Percentiles rank a stretch among this genome's conserved stretches.
Conservation (phyloP, 2,797 vertebrate species). For the Mycteria americana region DNA sequence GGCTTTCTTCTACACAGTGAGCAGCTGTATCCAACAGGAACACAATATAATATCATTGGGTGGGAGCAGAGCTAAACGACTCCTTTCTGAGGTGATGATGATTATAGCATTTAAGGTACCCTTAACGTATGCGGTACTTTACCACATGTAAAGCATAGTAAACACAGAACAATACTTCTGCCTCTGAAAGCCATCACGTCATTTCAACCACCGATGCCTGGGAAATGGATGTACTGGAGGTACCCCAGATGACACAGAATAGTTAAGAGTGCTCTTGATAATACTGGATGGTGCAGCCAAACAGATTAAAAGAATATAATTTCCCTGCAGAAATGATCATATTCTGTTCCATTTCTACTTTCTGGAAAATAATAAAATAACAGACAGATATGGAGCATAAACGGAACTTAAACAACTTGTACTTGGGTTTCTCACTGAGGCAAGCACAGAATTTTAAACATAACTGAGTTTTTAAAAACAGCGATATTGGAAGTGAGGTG, state of each 20-base stretch:
- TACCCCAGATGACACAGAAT: not conserved
- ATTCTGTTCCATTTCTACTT: conserved; percentile 2
- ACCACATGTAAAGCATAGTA: not conserved
- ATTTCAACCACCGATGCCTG: not conserved
- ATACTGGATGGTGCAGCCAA: not conserved
- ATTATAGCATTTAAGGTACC: not conserved
- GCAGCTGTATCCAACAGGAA: not conserved
- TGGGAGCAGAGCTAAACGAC: not conserved
- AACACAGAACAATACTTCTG: not conserved
- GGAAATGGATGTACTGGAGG: not conserved
- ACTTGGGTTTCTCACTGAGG: not conserved
- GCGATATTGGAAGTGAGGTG: not conserved
- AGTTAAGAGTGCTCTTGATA: not conserved
- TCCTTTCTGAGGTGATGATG: not conserved
- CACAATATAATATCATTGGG: not conserved
- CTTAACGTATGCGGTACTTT: not conserved
- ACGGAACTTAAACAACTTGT: not conserved
- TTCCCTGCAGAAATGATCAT: not conserved
- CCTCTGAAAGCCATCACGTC: not conserved
- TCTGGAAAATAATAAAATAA: not conserved
- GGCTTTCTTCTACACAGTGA: not conserved
- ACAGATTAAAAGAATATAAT: not conserved
- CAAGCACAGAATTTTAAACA: not conserved
- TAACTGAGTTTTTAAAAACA: not conserved
- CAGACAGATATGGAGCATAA: not conserved